Conservation (phyloP, 2,797 vertebrate genomes). For the Philypnodon macrostomus region DNA sequence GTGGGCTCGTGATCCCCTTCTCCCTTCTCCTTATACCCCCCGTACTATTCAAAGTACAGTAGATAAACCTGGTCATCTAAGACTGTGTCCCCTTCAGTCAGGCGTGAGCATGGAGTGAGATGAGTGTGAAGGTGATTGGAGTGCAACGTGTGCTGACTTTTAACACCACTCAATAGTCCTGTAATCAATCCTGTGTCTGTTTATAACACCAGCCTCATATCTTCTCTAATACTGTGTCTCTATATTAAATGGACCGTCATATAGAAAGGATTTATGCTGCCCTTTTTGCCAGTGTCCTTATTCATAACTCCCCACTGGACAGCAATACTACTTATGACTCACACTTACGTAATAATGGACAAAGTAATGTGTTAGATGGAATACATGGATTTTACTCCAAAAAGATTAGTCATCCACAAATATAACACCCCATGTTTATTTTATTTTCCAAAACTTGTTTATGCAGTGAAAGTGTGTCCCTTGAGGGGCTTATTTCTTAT, state of each 20-base stretch:
- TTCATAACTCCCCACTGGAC: neutral
- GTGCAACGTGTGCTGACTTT: slow-evolving; percentile 49
- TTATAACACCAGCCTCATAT: too few species aligned
- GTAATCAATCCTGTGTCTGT: neutral
- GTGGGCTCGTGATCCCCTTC: slow-evolving; percentile 37
- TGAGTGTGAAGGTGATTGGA: slow-evolving; percentile 61
- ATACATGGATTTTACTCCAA: neutral
- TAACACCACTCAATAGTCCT: slow-evolving; percentile 6
- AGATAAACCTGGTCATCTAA: slow-evolving; percentile 72
- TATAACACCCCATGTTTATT: too few species aligned
- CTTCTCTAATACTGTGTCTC: neutral
- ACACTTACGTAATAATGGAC: neutral
- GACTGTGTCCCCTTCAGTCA: slow-evolving; percentile 56
- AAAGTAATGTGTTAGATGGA: neutral
- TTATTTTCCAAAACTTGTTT: too few species aligned
- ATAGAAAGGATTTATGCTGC: neutral
- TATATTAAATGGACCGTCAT: neutral
- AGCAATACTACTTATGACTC: neutral
- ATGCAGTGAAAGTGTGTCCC: too few species aligned
- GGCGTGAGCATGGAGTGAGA: too few species aligned
- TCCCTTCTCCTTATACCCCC: too few species aligned
- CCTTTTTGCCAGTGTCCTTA: neutral
- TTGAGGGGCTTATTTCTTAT: too few species aligned
- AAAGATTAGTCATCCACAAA: too few species aligned
- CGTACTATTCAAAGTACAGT: too few species aligned